Evolutionary conservation across 2,888 invertebrate genomes (phyloP).

Genomic region (Thyatira batis): DNA sequence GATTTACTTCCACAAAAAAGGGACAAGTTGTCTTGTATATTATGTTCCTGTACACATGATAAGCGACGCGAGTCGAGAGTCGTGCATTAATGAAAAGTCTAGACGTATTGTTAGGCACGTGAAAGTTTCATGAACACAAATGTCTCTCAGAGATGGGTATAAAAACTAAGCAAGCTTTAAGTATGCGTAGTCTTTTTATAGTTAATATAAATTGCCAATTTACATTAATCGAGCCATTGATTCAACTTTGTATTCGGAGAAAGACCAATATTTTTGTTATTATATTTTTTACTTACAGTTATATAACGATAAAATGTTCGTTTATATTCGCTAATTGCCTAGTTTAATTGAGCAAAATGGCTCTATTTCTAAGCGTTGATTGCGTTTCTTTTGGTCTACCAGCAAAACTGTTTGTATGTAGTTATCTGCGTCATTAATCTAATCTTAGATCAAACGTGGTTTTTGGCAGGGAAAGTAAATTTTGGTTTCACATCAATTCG

Average conservation of each 20-base stretch:
- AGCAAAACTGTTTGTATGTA: constrained; percentile 15
- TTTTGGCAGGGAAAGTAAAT: constrained; percentile 50
- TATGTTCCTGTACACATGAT: constrained; percentile 5
- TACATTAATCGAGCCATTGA: not conserved
- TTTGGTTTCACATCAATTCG: constrained; percentile 39
- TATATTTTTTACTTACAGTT: not conserved
- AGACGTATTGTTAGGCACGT: constrained; percentile 47
- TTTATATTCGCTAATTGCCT: constrained; percentile 27
- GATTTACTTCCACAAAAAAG: not conserved
- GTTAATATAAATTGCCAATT: not conserved
- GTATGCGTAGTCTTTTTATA: not conserved
- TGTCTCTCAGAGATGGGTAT: not conserved
- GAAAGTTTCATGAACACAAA: not conserved
- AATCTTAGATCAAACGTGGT: constrained; percentile 48
- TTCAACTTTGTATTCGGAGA: not conserved
- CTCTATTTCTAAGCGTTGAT: constrained; percentile 19
- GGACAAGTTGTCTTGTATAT: too few relatives aligned
- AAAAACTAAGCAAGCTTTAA: not conserved
- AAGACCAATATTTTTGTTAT: not conserved
- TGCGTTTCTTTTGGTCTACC: constrained; percentile 21
- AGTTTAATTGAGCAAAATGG: constrained; percentile 33
- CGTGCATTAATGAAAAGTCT: constrained; percentile 55
- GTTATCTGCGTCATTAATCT: constrained; percentile 36
- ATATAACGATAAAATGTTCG: not conserved
- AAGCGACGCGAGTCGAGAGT: not conserved